phyloP scores from a whole-genome alignment of 2,888 invertebrate species.

The Ferrisia virgata region DNA sequence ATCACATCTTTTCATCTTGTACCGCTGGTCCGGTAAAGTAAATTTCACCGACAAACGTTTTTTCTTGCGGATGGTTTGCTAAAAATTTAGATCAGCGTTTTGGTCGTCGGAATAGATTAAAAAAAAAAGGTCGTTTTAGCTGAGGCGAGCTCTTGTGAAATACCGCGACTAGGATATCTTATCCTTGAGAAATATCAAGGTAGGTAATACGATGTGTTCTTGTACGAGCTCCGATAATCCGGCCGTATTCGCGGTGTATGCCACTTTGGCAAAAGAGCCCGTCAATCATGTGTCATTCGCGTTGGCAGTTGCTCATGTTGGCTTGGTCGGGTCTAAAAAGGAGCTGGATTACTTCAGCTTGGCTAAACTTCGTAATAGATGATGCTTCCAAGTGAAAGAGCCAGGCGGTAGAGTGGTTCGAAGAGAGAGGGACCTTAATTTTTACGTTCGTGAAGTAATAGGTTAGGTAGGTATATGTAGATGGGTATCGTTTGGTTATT shows the following conservation, averaged over 20 bases:
- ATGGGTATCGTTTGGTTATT: no score
- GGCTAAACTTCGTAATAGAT: constrained; percentile 6
- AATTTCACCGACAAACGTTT: constrained; percentile 26
- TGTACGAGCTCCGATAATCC: not conserved
- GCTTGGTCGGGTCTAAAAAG: not conserved
- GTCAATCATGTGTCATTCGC: constrained; percentile 39
- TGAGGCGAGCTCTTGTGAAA: not conserved
- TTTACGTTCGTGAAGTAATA: not conserved
- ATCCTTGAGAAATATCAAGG: constrained; percentile 3
- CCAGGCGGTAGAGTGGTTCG: not conserved
- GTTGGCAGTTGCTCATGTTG: constrained; percentile 33
- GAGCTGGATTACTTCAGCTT: constrained; percentile 34
- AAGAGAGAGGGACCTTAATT: not conserved
- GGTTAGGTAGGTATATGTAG: no score
- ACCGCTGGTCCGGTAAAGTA: not conserved
- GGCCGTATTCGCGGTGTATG: not conserved
- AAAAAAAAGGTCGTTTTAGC: constrained; percentile 20
- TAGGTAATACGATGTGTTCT: constrained; percentile 17
- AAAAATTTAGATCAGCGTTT: not conserved
- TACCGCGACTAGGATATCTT: not conserved
- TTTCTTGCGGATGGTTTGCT: not conserved
- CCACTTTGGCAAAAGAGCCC: constrained; percentile 35
- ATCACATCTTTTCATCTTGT: constrained; percentile 1
- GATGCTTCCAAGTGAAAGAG: not conserved
- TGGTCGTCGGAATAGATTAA: not conserved